Percentiles rank a stretch among this genome's conserved stretches.
Evolutionary conservation across 2,797 vertebrate genomes (phyloP).

Genomic region (Lepilemur ruficaudatus): DNA sequence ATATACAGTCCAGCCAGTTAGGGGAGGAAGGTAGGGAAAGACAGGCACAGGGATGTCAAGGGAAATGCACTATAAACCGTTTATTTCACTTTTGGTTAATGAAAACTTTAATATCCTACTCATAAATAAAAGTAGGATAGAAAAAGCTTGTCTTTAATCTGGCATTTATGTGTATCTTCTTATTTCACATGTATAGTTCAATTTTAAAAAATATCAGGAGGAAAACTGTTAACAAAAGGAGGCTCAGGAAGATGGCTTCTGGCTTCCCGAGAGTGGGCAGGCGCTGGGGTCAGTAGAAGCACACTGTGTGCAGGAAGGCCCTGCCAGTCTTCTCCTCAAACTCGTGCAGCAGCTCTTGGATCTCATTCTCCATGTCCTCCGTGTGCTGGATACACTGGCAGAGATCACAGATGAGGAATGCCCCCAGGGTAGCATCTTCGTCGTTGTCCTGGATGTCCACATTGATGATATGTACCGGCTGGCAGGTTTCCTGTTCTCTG

Average conservation of each 20-base stretch:
- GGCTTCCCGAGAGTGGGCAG: slow-evolving; percentile 62
- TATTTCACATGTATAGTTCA: slow-evolving; percentile 72
- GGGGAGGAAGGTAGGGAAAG: slow-evolving; percentile 45
- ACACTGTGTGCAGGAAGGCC: slow-evolving; percentile 97
- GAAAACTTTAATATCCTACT: slow-evolving; percentile 75
- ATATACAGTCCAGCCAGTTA: slow-evolving; percentile 74
- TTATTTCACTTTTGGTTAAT: slow-evolving; percentile 48
- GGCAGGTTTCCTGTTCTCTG: slow-evolving; percentile 95
- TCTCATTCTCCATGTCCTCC: slow-evolving; percentile 99
- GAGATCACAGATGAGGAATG: slow-evolving; percentile 98
- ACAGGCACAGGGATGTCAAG: slow-evolving; percentile 35
- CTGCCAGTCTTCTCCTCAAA: slow-evolving; percentile 98
- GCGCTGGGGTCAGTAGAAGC: slow-evolving; percentile 93
- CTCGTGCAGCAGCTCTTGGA: slow-evolving; percentile 97
- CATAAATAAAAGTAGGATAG: slow-evolving; percentile 65
- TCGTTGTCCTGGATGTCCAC: slow-evolving; percentile 99
- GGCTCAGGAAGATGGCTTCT: slow-evolving; percentile 41
- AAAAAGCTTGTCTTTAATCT: slow-evolving; percentile 66
- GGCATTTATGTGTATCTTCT: slow-evolving; percentile 67
- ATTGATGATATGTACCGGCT: slow-evolving; percentile 96
- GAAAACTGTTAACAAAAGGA: slow-evolving; percentile 53
- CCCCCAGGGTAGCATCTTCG: slow-evolving; percentile 96
- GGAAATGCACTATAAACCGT: slow-evolving; percentile 73
- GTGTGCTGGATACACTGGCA: slow-evolving; percentile 97
- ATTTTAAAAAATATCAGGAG: slow-evolving; percentile 40